Conservation (phyloP, 2,113 vertebrate species). For the Talpa occidentalis region DNA sequence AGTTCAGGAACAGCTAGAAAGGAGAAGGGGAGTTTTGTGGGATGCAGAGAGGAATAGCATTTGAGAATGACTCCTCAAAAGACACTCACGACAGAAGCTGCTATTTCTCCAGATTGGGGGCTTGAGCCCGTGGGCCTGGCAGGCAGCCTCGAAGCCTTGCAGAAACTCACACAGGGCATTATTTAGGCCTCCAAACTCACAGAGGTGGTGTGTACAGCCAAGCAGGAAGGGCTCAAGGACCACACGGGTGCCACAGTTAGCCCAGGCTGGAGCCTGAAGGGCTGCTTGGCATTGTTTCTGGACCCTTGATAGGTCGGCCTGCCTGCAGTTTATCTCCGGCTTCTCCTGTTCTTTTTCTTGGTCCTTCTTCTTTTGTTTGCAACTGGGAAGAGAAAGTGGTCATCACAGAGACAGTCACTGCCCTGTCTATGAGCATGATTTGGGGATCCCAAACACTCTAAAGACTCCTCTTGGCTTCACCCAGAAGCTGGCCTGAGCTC, state of each 20-base stretch:
- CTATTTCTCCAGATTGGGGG: conserved; percentile 90
- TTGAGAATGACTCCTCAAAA: background rate
- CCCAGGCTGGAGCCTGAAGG: conserved; percentile 84
- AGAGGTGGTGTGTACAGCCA: conserved; percentile 89
- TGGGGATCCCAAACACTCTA: background rate
- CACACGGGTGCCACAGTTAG: conserved; percentile 83
- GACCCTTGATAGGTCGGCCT: conserved; percentile 77
- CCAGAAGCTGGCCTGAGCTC: background rate
- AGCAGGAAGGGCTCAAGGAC: conserved; percentile 82
- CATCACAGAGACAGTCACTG: background rate
- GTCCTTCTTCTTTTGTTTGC: conserved; percentile 81
- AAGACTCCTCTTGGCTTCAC: background rate
- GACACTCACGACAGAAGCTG: conserved; percentile 91
- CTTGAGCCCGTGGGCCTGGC: conserved; percentile 85
- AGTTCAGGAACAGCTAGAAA: background rate
- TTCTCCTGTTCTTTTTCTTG: conserved; percentile 57
- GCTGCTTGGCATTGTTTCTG: conserved; percentile 62
- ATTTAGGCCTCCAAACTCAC: conserved; percentile 87
- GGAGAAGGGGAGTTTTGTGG: background rate
- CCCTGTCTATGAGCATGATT: too few relatives aligned
- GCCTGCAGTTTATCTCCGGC: conserved; percentile 82
- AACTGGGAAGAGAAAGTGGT: conserved; percentile 79
- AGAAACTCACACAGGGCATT: conserved; percentile 88
- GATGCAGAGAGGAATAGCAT: background rate
- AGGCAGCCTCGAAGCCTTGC: conserved; percentile 88